Base-by-base conservation (phyloP, 2,888 invertebrate genomes). In the Melieria omissa region DNA sequence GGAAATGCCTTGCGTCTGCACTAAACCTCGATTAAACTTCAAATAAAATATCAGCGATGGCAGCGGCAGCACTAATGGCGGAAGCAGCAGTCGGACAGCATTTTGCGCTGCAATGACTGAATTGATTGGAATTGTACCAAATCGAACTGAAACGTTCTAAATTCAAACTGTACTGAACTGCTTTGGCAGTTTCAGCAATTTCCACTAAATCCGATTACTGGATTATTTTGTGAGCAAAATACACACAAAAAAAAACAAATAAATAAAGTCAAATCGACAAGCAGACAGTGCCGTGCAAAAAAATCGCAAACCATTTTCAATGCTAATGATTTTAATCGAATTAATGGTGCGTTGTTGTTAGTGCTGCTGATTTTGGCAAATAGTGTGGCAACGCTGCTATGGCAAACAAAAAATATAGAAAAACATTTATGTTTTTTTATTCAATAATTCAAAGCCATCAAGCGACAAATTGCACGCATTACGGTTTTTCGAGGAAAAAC, bases 191-290 rank as follows among this genome's bases (percentile, higher is more conserved):
- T 29, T 29, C 29, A 29, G 29, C 29, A 29, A 29, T 12, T 67
- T 67, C 52, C 67, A 67, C 61, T 67, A 67, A 67, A 67, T 60
- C 67, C 52, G 67, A 58, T 67, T 67, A 67, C 49, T 67, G 67
- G 60, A 61, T 67, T 67, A 67, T 67, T 67, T 61, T 29, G 29
- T 3, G 29, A 29, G 29, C 29, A 3, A 29, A 29, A 29, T 29
- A 29, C 29, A 29, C 29, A 29, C 1, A 16, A 16, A 16, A 1
- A 16, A 29, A 16, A 16, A 16, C 16, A 16, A 29, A 29, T 29
- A 29, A 29, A 29, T 29, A 29, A 29, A 29, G 29, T 29, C 29
- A 29, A 29, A 29, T 29, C 2, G 2, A 29, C 29, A 29, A 29
- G 16, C 16, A 16, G 3, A 29, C 29, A 29, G 29, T 29, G 29